A percentile compares a stretch with the other conserved stretches of the same genome.
Conservation (phyloP, 1,140 invertebrate genomes). For the Gonatopus flavifemur region DNA sequence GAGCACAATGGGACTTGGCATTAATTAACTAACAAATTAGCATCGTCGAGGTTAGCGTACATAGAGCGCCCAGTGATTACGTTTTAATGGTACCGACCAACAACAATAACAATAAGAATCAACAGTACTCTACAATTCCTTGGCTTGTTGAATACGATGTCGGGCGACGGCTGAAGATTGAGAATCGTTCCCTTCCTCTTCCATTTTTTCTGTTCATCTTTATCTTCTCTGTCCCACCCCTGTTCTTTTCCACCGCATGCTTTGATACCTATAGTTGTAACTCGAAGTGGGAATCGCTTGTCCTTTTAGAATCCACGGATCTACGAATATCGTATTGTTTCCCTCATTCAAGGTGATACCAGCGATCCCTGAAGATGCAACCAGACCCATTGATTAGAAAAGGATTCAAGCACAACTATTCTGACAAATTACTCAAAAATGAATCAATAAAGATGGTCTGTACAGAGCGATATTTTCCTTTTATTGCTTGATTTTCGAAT, state of each 20-base stretch:
- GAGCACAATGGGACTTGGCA: slow-evolving; percentile 48
- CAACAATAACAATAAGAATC: slow-evolving; percentile 19
- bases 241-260: not conserved
- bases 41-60: slow-evolving; percentile 46
- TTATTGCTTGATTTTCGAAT: too few species aligned
- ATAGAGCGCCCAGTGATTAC: slow-evolving; percentile 52
- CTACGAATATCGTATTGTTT: too few species aligned
- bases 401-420: too few species aligned
- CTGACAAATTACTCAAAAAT: too few species aligned
- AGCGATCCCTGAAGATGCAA: too few species aligned
- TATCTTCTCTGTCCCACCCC: slow-evolving; percentile 1
- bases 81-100: slow-evolving; percentile 51
- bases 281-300: slow-evolving; percentile 5
- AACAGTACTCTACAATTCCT: slow-evolving; percentile 33
- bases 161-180: slow-evolving; percentile 22
- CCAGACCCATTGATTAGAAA: too few species aligned
- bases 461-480: too few species aligned
- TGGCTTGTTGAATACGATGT: slow-evolving; percentile 31
- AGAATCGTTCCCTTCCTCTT: slow-evolving; percentile 17
- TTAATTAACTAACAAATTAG: slow-evolving; percentile 56
- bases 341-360: too few species aligned
- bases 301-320: too few species aligned
- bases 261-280: not conserved
- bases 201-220: slow-evolving; percentile 18
- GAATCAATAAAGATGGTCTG: too few species aligned